Conservation (phyloP, 2,888 invertebrate genomes). For the Acleris cristana region DNA sequence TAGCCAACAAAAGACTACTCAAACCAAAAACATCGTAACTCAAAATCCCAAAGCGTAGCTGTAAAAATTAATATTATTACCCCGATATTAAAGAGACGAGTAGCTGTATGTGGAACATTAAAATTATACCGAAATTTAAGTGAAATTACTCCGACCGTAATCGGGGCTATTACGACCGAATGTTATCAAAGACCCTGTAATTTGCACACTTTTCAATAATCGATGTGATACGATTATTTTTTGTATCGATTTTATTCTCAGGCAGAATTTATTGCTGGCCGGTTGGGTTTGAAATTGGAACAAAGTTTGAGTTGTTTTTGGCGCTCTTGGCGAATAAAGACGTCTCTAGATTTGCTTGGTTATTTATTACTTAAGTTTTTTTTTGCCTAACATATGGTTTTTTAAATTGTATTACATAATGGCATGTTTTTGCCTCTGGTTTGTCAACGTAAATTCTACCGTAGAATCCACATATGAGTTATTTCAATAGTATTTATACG, state of each 20-base stretch:
- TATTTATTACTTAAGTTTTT: no score
- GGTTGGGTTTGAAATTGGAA: slow-evolving; percentile 32
- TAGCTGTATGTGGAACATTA: slow-evolving; percentile 54
- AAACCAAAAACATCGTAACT: slow-evolving; percentile 3
- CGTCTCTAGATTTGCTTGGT: no score
- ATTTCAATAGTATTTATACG: no score
- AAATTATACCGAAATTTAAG: slow-evolving; percentile 63
- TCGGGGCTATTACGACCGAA: slow-evolving; percentile 55
- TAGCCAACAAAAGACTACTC: slow-evolving; percentile 1
- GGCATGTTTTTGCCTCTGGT: no score
- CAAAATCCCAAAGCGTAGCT: slow-evolving; percentile 6
- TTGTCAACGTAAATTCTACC: no score
- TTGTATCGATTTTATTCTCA: slow-evolving; percentile 42
- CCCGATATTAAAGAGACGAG: slow-evolving; percentile 33
- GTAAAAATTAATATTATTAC: slow-evolving; percentile 36
- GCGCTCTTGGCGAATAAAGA: background rate
- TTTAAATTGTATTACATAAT: no score
- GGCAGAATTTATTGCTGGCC: slow-evolving; percentile 44
- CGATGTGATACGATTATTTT: slow-evolving; percentile 47
- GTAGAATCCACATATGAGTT: no score
- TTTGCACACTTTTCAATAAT: slow-evolving; percentile 73
- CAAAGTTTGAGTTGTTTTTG: slow-evolving; percentile 4
- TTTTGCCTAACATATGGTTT: no score
- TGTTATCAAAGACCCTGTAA: slow-evolving; percentile 61
- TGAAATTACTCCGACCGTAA: slow-evolving; percentile 54